Evolutionary conservation across 2,888 invertebrate species (phyloP), one percentile per base, ranked within the genome.

Genomic region (Drosophila testacea): DNA sequence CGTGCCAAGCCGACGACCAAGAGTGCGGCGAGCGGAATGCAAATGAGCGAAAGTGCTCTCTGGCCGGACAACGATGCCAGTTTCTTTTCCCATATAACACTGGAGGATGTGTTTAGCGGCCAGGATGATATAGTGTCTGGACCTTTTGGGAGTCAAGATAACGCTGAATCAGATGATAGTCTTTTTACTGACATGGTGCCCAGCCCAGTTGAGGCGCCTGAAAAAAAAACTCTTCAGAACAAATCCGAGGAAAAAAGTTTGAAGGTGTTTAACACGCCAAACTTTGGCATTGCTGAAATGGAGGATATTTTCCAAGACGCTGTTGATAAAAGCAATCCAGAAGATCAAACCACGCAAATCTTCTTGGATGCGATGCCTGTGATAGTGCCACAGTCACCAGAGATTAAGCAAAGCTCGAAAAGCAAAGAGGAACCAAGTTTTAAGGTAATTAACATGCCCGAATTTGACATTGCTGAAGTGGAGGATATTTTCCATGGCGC

Each of bases 11-110:
- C 38, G n/a, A n/a, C n/a, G n/a, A n/a, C n/a, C n/a, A n/a, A n/a
- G n/a, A n/a, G n/a, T n/a, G 6, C 39, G 16, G 6, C 39, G 16
- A 60, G n/a, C 5, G 10, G 0, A 16, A 46, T 51, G 16, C 60
- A 70, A 46, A 51, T 56, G 6, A 77, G 55, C 22, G 83, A 90
- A 41, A 84, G 74, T 48, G 55, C 82, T 0, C 66, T 88, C 6
- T 85, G 90, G 90, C 84, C 90, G 4, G 88, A 91, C 46, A 79
- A 80, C 10, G 91, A n/a, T 27, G 88, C 86, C 4, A 91, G 90
- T 55, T 88, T 91, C 30, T 88, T 91, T 41, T 89, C 88, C 0
- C 79, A 87, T 57, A 79, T 86, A 0, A 86, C 82, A 42, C 71
- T 91, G n/a, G 88, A 88, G 32, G 86, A 86, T 6, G 27, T 78